Evolutionary conservation across 2,113 vertebrate species (phyloP).

Genomic region (Lampris megalopsis): DNA sequence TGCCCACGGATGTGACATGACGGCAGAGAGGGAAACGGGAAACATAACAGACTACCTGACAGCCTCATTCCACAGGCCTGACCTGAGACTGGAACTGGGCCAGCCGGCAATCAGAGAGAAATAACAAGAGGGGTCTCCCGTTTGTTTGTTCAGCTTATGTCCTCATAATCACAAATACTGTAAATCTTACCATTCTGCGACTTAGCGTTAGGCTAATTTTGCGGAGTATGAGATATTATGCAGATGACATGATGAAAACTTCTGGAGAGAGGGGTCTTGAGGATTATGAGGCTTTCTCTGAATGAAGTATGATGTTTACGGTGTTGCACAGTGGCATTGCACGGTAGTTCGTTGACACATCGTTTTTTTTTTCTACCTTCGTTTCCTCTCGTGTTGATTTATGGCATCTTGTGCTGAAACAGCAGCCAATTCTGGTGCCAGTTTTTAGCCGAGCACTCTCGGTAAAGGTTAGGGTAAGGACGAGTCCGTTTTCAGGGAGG

Average conservation of each 20-base stretch:
- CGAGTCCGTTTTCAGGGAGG: slow-evolving; percentile 62
- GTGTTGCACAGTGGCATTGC: slow-evolving; percentile 11
- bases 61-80: slow-evolving; percentile 70
- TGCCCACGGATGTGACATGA: slow-evolving; percentile 80
- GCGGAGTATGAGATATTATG: slow-evolving; percentile 33
- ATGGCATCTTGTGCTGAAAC: slow-evolving; percentile 36
- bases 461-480: slow-evolving; percentile 48
- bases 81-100: slow-evolving; percentile 78
- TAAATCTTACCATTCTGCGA: slow-evolving; percentile 38
- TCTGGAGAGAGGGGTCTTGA: background rate
- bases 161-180: slow-evolving; percentile 53
- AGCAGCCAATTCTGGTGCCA: slow-evolving; percentile 23
- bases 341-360: slow-evolving; percentile 24
- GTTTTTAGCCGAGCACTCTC: slow-evolving; percentile 33
- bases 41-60: slow-evolving; percentile 82
- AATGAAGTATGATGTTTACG: slow-evolving; percentile 9
- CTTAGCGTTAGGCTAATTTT: slow-evolving; percentile 16
- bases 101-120: slow-evolving; percentile 80
- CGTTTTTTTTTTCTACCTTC: slow-evolving; percentile 21
- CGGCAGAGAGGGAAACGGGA: slow-evolving; percentile 82
- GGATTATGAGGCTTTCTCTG: background rate
- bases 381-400: slow-evolving; percentile 46
- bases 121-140: slow-evolving; percentile 71
- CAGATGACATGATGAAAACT: background rate
- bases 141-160: slow-evolving; percentile 80